Evolutionary conservation across 2,888 invertebrate genomes (phyloP).

Genomic region (Philopedon plagiatum): DNA sequence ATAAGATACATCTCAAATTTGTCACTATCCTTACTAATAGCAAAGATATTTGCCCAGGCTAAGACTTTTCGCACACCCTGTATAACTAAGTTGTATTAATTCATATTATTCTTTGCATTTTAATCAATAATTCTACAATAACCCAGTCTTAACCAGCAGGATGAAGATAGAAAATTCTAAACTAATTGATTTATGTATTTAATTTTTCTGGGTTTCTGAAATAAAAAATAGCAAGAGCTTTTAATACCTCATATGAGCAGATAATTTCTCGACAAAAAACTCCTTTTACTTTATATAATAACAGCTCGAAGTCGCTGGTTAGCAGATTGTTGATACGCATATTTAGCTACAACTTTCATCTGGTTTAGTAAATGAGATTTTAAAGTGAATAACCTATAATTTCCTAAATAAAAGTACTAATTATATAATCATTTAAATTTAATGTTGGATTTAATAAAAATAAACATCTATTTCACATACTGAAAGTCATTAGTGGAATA

Average conservation of each 20-base stretch:
- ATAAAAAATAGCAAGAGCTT: not conserved
- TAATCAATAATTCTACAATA: too few species aligned
- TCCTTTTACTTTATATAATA: constrained; percentile 19
- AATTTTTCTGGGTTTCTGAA: not conserved
- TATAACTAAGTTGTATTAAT: too few species aligned
- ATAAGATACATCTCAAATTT: too few species aligned
- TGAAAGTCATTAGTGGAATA: too few species aligned
- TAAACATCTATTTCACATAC: not conserved
- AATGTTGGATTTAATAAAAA: not conserved
- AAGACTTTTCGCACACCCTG: too few species aligned
- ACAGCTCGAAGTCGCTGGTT: not conserved
- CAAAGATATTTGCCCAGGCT: too few species aligned
- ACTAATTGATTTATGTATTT: too few species aligned
- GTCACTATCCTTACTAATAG: too few species aligned
- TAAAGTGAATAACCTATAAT: constrained; percentile 25
- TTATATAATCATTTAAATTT: constrained; percentile 11
- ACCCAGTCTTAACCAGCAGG: too few species aligned
- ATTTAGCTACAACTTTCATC: constrained; percentile 34
- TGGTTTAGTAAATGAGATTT: constrained; percentile 10
- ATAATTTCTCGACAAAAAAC: not conserved
- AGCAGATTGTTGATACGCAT: constrained; percentile 18
- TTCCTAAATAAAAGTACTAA: constrained; percentile 10
- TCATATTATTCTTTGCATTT: too few species aligned
- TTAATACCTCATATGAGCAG: too few species aligned
- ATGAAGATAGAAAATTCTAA: too few species aligned